Evolutionary conservation across 2,888 invertebrate species (phyloP), one percentile per base, ranked within the genome.

Genomic region (Agrochola lychnidis): DNA sequence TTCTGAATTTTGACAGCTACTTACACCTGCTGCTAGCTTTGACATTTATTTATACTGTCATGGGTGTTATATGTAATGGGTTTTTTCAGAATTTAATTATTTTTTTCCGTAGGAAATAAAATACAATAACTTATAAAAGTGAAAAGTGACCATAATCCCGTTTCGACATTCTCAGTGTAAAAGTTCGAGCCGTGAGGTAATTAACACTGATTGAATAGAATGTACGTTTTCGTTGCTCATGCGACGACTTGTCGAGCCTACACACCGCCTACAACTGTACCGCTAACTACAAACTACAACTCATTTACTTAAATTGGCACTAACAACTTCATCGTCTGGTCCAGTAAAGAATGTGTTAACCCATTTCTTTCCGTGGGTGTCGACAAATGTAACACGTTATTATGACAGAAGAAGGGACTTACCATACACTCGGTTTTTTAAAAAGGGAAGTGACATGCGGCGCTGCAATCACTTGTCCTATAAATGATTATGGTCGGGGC

Each of bases 231-330:
- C 5, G 30, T 57, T 9, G 57, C 56, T 51, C n/a, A n/a, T 51
- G 12, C 14, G 36, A 7, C 4, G 30, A n/a, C 5, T 30, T 30
- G 45, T 3, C 53, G 30, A 59, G 25, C 73, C 78, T 73, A 78
- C 73, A 64, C 57, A 25, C 56, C 78, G 42, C 81, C 78, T 51
- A 80, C 73, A 42, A 42, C 7, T 22, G 16, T 22, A 25, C 22
- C 81, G 22, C n/a, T 64, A 42, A 57, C 53, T 40, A 62, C 57
- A 45, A 25, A 57, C 25, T 62, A 48, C 73, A 64, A 57, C 80
- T 64, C 57, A 73, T 81, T 64, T 4, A 81, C 25, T 36, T 51
- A 73, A 81, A 78, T 81, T 78, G 64, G 16, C 36, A 16, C 40
- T 73, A 64, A 81, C 57, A 4, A 10, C 16, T 45, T 30, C 14